Evolutionary conservation across 2,113 vertebrate species (phyloP).

Genomic region (Embiotoca jacksoni): DNA sequence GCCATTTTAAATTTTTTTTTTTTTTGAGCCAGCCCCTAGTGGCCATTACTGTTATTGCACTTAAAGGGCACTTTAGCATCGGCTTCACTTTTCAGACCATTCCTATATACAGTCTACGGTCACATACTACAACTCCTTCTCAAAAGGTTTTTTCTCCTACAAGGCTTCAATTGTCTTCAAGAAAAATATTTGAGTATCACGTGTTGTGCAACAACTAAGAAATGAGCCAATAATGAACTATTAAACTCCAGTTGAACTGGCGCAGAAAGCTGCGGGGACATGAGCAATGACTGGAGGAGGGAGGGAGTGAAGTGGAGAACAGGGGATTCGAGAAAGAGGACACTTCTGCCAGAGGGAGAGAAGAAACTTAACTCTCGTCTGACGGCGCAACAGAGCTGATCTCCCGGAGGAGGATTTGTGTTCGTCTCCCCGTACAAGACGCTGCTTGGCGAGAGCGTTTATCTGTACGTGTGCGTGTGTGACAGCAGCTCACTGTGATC

Average conservation of each 20-base stretch:
- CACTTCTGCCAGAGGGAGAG: background rate
- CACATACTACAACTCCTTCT: background rate
- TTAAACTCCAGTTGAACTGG: slow-evolving; percentile 34
- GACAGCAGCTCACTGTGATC: slow-evolving; percentile 14
- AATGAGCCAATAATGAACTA: background rate
- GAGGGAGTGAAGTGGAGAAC: background rate
- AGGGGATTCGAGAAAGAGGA: background rate
- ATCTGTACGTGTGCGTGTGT: background rate
- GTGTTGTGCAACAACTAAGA: background rate
- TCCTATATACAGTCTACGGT: no score
- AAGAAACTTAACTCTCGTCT: slow-evolving; percentile 14
- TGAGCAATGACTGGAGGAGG: background rate
- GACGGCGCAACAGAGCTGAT: slow-evolving; percentile 5
- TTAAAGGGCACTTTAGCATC: no score
- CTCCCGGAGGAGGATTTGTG: slow-evolving; percentile 11
- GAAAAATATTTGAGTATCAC: no score
- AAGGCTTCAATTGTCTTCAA: background rate
- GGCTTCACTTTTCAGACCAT: no score
- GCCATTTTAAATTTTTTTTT: no score
- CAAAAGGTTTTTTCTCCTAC: background rate
- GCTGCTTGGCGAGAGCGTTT: slow-evolving; percentile 21
- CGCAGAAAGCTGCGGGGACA: background rate
- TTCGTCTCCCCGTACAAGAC: background rate
- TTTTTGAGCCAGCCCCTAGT: no score
- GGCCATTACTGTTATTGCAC: no score